Conservation (phyloP, 2,797 vertebrate genomes). For the Chaenodraco wilsoni region DNA sequence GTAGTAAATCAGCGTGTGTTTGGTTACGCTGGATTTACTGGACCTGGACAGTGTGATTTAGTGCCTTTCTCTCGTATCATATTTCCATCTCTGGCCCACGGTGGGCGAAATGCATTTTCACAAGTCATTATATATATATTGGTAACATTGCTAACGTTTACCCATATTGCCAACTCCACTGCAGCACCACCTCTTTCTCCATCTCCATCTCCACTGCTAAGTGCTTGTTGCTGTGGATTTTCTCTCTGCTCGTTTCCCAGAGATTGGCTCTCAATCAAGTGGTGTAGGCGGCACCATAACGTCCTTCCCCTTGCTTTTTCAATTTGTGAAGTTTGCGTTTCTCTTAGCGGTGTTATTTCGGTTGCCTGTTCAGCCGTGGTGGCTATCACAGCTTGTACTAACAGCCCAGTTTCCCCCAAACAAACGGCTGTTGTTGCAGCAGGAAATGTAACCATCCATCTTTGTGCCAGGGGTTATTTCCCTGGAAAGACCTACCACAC, state of each 20-base stretch:
- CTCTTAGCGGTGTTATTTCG: constrained; percentile 48
- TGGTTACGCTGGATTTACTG: neutral
- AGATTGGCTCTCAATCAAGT: constrained; percentile 55
- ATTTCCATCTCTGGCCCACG: neutral
- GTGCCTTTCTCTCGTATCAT: neutral
- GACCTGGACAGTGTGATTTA: neutral
- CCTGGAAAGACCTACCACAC: constrained; percentile 52
- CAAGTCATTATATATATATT: too few relatives aligned
- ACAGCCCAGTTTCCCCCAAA: constrained; percentile 62
- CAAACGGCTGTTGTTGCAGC: constrained; percentile 61
- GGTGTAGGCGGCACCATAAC: constrained; percentile 34
- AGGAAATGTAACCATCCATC: constrained; percentile 73
- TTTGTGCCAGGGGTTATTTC: constrained; percentile 73
- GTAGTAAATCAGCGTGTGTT: neutral
- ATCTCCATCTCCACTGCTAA: constrained; percentile 24
- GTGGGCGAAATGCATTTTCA: neutral
- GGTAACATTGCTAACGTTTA: neutral
- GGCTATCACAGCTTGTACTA: constrained; percentile 54
- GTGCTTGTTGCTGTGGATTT: constrained; percentile 4
- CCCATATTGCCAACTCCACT: neutral
- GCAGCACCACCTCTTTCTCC: constrained; percentile 7
- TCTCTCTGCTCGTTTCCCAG: constrained; percentile 23
- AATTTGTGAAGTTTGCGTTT: constrained; percentile 61
- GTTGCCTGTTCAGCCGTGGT: constrained; percentile 33
- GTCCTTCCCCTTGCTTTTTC: constrained; percentile 47